These are phyloP conservation scores for Elephantulus edwardii DNA, from an alignment of 2,113 vertebrate genomes.

Conservation along the genomic window DNA sequence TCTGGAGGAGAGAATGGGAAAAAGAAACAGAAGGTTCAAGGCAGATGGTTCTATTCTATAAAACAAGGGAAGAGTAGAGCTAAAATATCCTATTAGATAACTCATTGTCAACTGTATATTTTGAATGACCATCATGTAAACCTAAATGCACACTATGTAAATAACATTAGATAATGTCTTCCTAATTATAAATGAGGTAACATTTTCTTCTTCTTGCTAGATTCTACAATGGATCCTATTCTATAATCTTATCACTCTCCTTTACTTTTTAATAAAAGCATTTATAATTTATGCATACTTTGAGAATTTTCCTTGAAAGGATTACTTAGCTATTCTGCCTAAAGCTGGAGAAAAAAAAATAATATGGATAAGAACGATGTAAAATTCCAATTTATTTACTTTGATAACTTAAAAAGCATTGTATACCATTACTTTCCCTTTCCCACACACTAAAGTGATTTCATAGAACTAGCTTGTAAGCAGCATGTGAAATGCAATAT, in stretches of 20 bases:
- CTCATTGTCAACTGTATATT: background rate
- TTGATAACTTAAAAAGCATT: background rate
- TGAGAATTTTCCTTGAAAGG: background rate
- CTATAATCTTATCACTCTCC: background rate
- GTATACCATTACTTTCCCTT: background rate
- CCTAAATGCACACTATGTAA: background rate
- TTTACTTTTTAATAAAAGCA: background rate
- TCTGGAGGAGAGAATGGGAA: background rate
- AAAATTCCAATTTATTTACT: background rate
- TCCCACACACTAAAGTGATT: background rate
- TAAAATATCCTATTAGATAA: background rate
- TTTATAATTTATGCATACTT: background rate
- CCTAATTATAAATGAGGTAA: slow-evolving; percentile 1
- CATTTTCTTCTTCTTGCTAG: background rate
- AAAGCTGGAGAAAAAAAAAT: background rate
- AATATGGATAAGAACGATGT: background rate
- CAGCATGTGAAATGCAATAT: background rate
- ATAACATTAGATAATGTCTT: background rate
- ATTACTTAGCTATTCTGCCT: background rate
- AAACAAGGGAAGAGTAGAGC: background rate
- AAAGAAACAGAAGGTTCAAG: background rate
- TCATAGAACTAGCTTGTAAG: background rate
- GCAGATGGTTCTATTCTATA: background rate
- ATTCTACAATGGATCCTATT: background rate
- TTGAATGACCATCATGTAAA: background rate